Conservation (phyloP, 2,797 vertebrate species). For the Lerista edwardsae region DNA sequence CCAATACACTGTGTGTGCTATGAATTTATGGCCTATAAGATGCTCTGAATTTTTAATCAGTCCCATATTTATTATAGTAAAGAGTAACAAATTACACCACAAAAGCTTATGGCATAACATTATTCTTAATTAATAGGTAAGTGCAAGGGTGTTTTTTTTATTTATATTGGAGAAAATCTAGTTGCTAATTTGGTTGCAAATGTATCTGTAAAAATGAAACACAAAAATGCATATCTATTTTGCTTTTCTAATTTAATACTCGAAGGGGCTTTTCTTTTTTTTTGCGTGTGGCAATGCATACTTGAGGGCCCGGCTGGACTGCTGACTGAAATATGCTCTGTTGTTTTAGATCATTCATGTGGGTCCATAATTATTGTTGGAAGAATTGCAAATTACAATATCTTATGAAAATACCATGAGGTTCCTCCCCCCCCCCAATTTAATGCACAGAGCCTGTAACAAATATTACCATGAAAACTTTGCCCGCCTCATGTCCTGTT, state of each 20-base stretch:
- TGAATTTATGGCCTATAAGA: conserved; percentile 60
- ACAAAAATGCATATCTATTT: conserved; percentile 64
- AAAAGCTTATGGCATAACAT: conserved; percentile 78
- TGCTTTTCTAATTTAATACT: conserved; percentile 72
- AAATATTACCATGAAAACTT: neutral
- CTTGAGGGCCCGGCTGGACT: conserved; percentile 47
- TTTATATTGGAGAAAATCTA: conserved; percentile 69
- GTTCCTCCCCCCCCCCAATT: neutral
- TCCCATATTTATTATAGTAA: conserved; percentile 69
- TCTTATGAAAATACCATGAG: conserved; percentile 9
- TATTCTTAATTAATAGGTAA: conserved; percentile 82
- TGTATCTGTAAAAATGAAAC: conserved; percentile 68
- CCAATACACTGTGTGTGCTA: conserved; percentile 35
- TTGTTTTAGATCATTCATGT: conserved; percentile 25
- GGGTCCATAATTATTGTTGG: conserved; percentile 26
- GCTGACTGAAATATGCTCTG: conserved; percentile 41
- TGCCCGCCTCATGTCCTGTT: neutral
- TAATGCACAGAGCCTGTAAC: neutral
- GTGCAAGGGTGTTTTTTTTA: conserved; percentile 68
- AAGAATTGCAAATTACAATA: conserved; percentile 8
- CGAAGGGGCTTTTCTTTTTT: conserved; percentile 50
- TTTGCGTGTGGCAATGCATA: conserved; percentile 48
- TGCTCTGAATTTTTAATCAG: conserved; percentile 71
- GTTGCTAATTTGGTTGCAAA: conserved; percentile 74
- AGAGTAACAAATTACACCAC: conserved; percentile 75